A percentile compares a stretch with the other conserved stretches of the same genome.
These are phyloP conservation scores for Agrochola circellaris DNA, from an alignment of 2,888 invertebrate genomes.

Conservation along the genomic window DNA sequence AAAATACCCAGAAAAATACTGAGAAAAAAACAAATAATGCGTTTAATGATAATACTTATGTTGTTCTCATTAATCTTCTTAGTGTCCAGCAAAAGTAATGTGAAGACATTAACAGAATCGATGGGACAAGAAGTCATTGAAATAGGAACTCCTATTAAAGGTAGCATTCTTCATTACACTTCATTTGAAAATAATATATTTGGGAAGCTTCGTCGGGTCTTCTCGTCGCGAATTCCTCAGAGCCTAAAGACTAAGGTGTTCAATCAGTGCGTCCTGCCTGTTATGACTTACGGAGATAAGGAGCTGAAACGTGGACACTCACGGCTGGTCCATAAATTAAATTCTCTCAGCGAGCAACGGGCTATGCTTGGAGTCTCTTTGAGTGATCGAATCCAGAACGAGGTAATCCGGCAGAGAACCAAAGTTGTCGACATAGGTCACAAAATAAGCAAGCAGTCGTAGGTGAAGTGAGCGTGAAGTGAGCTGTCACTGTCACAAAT, in stretches of 20 bases:
- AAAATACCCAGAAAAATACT: slow-evolving; percentile 33
- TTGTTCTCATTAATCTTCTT: slow-evolving; percentile 59
- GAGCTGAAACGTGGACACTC: background rate
- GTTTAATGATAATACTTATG: slow-evolving; percentile 48
- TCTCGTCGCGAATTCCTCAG: background rate
- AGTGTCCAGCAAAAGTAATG: slow-evolving; percentile 69
- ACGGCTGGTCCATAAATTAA: background rate
- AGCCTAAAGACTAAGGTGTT: background rate
- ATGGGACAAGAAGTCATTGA: slow-evolving; percentile 85
- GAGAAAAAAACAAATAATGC: slow-evolving; percentile 69
- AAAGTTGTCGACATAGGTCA: too few species aligned
- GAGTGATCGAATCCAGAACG: too few species aligned
- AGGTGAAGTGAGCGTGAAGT: too few species aligned
- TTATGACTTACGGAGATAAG: background rate
- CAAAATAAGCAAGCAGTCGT: too few species aligned
- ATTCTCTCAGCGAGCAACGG: background rate
- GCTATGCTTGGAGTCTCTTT: too few species aligned
- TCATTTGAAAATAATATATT: background rate
- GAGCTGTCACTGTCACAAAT: too few species aligned
- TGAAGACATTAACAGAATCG: slow-evolving; percentile 77
- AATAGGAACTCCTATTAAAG: slow-evolving; percentile 80
- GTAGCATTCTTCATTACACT: slow-evolving; percentile 49
- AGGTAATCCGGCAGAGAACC: too few species aligned
- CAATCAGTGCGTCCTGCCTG: background rate
- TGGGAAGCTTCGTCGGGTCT: background rate